phyloP scores from a whole-genome alignment of 2,888 invertebrate species.

The Eledona agricola region DNA sequence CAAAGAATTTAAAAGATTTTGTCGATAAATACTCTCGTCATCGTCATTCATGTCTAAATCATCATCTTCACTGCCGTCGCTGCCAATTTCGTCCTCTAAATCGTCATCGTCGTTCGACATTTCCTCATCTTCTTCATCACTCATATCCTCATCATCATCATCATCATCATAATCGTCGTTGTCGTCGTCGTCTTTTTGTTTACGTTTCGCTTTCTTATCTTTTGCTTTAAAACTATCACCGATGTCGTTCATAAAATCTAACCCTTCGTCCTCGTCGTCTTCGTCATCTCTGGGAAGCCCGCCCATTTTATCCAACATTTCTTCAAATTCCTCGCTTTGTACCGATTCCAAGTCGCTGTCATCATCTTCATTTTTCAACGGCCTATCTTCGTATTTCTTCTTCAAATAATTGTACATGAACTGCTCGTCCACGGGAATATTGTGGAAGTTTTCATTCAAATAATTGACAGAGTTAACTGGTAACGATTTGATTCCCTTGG shows the following conservation, averaged over 20 bases:
- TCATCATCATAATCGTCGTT: conserved; percentile 7
- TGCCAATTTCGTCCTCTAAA: conserved; percentile 59
- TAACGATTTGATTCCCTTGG: conserved; percentile 75
- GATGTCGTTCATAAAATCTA: conserved; percentile 76
- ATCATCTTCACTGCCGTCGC: conserved; percentile 47
- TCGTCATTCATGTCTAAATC: conserved; percentile 61
- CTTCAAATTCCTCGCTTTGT: conserved; percentile 79
- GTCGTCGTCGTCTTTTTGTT: background rate
- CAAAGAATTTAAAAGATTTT: conserved; percentile 9
- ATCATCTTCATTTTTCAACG: conserved; percentile 68
- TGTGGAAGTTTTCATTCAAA: conserved; percentile 71
- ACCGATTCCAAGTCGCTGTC: conserved; percentile 76
- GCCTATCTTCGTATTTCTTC: conserved; percentile 60
- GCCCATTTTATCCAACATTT: conserved; percentile 69
- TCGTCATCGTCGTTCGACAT: conserved; percentile 49
- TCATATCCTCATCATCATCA: conserved; percentile 4
- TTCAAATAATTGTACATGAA: conserved; percentile 79
- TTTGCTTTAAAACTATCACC: conserved; percentile 57
- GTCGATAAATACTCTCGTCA: conserved; percentile 53
- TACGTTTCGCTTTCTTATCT: conserved; percentile 36
- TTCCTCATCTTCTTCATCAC: conserved; percentile 21
- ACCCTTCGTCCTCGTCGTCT: conserved; percentile 63
- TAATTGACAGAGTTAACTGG: conserved; percentile 79
- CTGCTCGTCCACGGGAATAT: conserved; percentile 90
- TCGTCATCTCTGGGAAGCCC: conserved; percentile 49